Evolutionary conservation across 2,797 vertebrate genomes (phyloP).

Genomic region (Choloepus didactylus): DNA sequence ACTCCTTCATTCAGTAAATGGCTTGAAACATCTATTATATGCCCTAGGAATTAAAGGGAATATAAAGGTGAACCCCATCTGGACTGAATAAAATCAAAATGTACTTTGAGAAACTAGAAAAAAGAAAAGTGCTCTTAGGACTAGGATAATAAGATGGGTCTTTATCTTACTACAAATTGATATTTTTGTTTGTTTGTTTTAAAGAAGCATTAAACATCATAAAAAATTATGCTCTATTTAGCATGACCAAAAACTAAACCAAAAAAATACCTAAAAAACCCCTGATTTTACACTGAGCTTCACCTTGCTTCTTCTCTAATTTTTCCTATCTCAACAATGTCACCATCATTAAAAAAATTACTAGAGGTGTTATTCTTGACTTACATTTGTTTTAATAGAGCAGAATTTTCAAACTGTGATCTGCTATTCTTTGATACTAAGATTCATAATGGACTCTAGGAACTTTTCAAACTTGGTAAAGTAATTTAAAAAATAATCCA

Average conservation of each 20-base stretch:
- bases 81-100: conserved; percentile 17
- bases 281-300: neutral
- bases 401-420: neutral
- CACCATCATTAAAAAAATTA: neutral
- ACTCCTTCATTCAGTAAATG: neutral
- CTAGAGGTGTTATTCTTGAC: neutral
- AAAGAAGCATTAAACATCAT: neutral
- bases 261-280: neutral
- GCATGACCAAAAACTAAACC: neutral
- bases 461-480: neutral
- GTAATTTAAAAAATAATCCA: neutral
- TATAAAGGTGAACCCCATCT: conserved; percentile 30
- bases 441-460: neutral
- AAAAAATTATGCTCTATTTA: neutral
- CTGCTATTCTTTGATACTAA: neutral
- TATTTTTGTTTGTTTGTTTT: neutral
- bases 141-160: neutral
- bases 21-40: neutral
- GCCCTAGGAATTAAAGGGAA: neutral
- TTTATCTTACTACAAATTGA: neutral
- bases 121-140: neutral
- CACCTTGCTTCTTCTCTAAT: neutral
- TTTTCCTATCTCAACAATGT: neutral
- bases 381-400: neutral
- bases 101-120: neutral